Evolutionary conservation across 2,888 invertebrate species (phyloP).

Genomic region (Lepeophtheirus nordmannii): DNA sequence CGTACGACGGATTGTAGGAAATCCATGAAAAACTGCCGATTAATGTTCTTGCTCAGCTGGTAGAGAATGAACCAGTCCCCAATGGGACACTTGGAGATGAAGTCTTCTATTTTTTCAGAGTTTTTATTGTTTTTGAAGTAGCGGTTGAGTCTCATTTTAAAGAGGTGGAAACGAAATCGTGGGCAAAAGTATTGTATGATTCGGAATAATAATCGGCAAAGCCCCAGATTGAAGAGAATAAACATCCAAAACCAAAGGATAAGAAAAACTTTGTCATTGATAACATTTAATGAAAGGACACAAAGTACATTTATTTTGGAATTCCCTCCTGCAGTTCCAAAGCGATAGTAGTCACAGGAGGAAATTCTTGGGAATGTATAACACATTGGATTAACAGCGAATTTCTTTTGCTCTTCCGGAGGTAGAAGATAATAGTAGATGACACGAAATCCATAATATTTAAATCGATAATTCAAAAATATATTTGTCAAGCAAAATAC

Average conservation of each 20-base stretch:
- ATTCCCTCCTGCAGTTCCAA: conserved; percentile 14
- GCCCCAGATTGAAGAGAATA: neutral
- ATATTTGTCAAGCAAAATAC: conserved; percentile 13
- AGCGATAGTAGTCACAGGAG: conserved; percentile 21
- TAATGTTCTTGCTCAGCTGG: conserved; percentile 24
- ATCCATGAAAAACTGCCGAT: conserved; percentile 22
- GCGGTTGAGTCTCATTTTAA: conserved; percentile 21
- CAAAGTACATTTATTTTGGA: conserved; percentile 22
- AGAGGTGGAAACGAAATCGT: conserved; percentile 7
- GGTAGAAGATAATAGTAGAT: conserved; percentile 17
- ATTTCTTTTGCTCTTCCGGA: conserved; percentile 21
- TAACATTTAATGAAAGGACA: conserved; percentile 22
- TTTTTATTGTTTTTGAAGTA: conserved; percentile 17
- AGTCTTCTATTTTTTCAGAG: conserved; percentile 12
- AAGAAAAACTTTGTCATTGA: conserved; percentile 24
- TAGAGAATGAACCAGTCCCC: conserved; percentile 23
- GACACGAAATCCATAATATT: conserved; percentile 17
- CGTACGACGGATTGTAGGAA: neutral
- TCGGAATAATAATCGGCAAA: conserved; percentile 13
- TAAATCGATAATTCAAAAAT: conserved; percentile 21
- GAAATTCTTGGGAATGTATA: conserved; percentile 23
- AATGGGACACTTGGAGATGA: conserved; percentile 10
- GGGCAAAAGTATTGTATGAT: conserved; percentile 7
- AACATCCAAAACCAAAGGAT: conserved; percentile 19
- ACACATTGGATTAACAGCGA: conserved; percentile 21